phyloP scores from a whole-genome alignment of 1,140 invertebrate species.

The Pogonognathellus flavescens region DNA sequence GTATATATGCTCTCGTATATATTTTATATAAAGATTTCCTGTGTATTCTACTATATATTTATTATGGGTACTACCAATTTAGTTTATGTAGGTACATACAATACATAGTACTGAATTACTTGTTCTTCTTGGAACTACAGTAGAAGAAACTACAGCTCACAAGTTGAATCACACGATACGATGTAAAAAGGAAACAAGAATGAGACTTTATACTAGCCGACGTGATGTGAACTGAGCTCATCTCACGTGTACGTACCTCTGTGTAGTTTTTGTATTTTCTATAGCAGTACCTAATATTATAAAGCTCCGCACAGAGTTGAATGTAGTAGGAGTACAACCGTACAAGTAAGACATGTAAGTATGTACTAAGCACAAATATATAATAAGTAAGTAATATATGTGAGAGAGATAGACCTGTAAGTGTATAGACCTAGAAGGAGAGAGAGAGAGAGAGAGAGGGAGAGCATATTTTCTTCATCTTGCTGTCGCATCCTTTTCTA shows the following conservation, averaged over 20 bases:
- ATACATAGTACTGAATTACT: not conserved
- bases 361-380: too few species aligned
- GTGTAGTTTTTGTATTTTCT: not conserved
- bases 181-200: slow-evolving; percentile 20
- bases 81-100: too few species aligned
- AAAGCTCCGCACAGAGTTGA: too few species aligned
- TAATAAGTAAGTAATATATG: too few species aligned
- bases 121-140: not conserved
- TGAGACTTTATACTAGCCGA: slow-evolving; percentile 12
- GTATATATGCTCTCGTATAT: too few species aligned
- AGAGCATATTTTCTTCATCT: slow-evolving; percentile 10
- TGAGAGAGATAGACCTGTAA: too few species aligned
- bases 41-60: too few species aligned
- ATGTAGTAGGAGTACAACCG: too few species aligned
- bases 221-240: slow-evolving; percentile 18
- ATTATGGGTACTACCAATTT: not conserved
- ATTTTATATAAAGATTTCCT: too few species aligned
- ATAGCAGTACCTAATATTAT: not conserved
- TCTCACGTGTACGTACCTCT: not conserved
- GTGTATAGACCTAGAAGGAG: not conserved
- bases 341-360: too few species aligned
- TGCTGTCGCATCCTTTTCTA: not conserved
- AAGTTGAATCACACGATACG: slow-evolving; percentile 9
- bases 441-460: not conserved
- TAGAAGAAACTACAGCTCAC: not conserved